A percentile compares a stretch with the other conserved stretches of the same genome.
These are phyloP conservation scores for Acomys russatus DNA, from an alignment of 2,797 vertebrate genomes.

Conservation along the genomic window DNA sequence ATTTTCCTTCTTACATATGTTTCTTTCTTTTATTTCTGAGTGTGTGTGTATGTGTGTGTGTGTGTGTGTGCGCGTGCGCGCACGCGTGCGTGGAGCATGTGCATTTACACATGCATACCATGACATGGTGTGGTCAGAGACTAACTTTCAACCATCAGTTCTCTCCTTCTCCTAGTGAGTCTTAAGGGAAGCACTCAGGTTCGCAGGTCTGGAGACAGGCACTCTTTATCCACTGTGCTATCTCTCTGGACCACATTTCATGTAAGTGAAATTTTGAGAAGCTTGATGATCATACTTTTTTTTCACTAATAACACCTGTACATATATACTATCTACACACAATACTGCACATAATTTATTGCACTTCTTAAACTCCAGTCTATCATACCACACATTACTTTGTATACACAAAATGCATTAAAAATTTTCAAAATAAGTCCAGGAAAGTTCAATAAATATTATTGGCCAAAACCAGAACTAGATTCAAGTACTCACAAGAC, in stretches of 20 bases:
- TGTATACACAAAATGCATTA: neutral
- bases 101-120: neutral
- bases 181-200: neutral
- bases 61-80: neutral
- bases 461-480: constrained; percentile 42
- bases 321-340: neutral
- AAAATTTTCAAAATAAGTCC: neutral
- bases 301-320: neutral
- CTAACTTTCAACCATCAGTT: neutral
- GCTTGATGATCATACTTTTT: neutral
- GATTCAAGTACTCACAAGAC: neutral
- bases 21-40: neutral
- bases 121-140: neutral
- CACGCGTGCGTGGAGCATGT: neutral
- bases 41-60: neutral
- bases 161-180: neutral
- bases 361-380: neutral
- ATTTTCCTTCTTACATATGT: neutral
- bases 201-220: neutral
- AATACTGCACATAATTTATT: constrained; percentile 8
- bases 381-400: neutral
- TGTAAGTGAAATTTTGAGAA: neutral
- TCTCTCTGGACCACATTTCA: neutral
- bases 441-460: constrained; percentile 64
- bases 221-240: neutral